phyloP scores from a whole-genome alignment of 1,140 invertebrate genomes.

The Aporrectodea caliginosa region DNA sequence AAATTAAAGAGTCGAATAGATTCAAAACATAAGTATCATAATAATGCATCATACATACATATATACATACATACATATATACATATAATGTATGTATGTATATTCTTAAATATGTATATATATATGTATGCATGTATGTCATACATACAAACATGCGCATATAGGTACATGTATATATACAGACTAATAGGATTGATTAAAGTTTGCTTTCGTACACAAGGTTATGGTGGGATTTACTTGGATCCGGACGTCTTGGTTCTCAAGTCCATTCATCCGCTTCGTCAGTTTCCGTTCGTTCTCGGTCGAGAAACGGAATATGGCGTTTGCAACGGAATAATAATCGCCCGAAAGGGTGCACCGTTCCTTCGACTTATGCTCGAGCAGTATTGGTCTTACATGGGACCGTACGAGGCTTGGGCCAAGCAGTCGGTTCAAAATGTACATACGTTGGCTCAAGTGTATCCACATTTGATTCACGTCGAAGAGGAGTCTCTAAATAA shows the following conservation, averaged over 20 bases:
- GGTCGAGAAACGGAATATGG: constrained; percentile 18
- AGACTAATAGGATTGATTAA: no score
- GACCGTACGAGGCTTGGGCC: neutral
- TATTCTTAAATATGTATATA: no score
- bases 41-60: no score
- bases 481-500: constrained; percentile 16
- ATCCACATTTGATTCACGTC: constrained; percentile 20
- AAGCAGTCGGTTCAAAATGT: neutral
- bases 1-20: no score
- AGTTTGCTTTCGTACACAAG: neutral
- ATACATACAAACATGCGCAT: no score
- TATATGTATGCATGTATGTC: no score
- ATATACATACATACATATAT: no score
- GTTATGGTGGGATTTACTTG: constrained; percentile 24
- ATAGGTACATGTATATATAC: no score
- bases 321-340: constrained; percentile 18
- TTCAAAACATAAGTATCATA: no score
- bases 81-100: no score
- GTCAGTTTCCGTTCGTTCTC: neutral
- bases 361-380: constrained; percentile 19
- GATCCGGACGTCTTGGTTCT: constrained; percentile 22
- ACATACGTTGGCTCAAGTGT: neutral
- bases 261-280: constrained; percentile 12
- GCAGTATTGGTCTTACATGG: constrained; percentile 18
- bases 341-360: constrained; percentile 10